phyloP scores from a whole-genome alignment of 1,140 invertebrate species.

The Bombus superbus region DNA sequence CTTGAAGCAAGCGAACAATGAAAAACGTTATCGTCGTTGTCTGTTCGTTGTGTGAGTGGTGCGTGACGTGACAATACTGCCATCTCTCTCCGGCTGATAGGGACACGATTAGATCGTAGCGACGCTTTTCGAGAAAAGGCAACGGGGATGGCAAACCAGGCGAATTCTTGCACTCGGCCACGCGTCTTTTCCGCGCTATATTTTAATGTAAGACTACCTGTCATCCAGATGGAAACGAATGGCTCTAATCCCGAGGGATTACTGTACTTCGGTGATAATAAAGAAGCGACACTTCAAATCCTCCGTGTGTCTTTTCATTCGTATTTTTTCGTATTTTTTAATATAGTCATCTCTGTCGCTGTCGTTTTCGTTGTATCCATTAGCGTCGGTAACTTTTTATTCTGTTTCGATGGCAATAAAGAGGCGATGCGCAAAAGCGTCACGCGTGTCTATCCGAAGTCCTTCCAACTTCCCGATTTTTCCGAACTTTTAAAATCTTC shows the following conservation, averaged over 20 bases:
- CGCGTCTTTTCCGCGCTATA: background rate
- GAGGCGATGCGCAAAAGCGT: too few relatives aligned
- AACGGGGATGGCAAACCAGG: background rate
- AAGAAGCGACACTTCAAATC: constrained; percentile 6
- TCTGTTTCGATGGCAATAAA: too few relatives aligned
- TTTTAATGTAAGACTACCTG: constrained; percentile 25
- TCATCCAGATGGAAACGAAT: constrained; percentile 23
- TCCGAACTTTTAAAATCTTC: too few relatives aligned
- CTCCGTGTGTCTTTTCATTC: background rate
- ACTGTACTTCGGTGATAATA: constrained; percentile 39
- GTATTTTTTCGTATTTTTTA: background rate
- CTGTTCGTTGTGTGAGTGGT: constrained; percentile 58
- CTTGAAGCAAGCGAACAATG: constrained; percentile 6
- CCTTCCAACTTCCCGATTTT: too few relatives aligned
- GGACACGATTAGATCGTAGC: background rate
- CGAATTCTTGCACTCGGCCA: too few relatives aligned
- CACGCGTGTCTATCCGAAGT: too few relatives aligned
- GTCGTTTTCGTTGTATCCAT: background rate
- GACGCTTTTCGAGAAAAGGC: background rate
- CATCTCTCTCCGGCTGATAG: constrained; percentile 65
- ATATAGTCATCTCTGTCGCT: too few relatives aligned
- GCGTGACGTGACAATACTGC: constrained; percentile 72
- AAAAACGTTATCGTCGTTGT: constrained; percentile 56
- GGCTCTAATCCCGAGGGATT: constrained; percentile 40
- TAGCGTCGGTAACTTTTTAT: background rate